Percentiles rank a stretch among this genome's conserved stretches.
phyloP scores from a whole-genome alignment of 1,140 invertebrate genomes.

The Brachionus manjavacas region DNA sequence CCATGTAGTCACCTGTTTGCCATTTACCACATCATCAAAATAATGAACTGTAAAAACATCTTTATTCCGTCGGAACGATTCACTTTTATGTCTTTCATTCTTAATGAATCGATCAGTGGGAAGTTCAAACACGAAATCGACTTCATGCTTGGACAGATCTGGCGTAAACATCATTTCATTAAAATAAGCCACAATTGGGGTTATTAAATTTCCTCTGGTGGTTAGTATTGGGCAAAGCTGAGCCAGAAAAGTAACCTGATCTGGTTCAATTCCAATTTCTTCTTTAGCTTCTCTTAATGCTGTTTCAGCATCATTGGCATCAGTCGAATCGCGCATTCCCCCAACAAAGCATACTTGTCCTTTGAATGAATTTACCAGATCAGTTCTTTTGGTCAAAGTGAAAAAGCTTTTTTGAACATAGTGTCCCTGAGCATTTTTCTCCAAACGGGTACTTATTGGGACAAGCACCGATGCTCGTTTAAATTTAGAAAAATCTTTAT shows the following conservation, averaged over 20 bases:
- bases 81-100: constrained; percentile 18
- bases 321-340: constrained; percentile 43
- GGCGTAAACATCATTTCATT: constrained; percentile 41
- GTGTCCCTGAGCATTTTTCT: constrained; percentile 10
- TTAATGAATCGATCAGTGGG: constrained; percentile 44
- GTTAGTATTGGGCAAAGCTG: constrained; percentile 41
- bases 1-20: constrained; percentile 40
- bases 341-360: constrained; percentile 44
- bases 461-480: constrained; percentile 13
- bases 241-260: constrained; percentile 42
- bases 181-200: constrained; percentile 44
- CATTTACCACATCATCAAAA: constrained; percentile 24
- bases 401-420: constrained; percentile 14
- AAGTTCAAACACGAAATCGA: constrained; percentile 43
- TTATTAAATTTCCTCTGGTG: constrained; percentile 35
- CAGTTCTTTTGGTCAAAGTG: constrained; percentile 44
- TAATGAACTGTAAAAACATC: constrained; percentile 7
- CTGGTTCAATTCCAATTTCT: constrained; percentile 44
- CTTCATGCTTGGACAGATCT: constrained; percentile 44
- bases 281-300: constrained; percentile 44
- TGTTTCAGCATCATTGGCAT: constrained; percentile 43
- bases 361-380: constrained; percentile 13
- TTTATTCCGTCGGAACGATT: background rate
- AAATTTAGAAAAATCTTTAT: constrained; percentile 5
- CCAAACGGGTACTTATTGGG: constrained; percentile 15